Conservation (phyloP, 2,797 vertebrate species). For the Pangasius larnaudii region DNA sequence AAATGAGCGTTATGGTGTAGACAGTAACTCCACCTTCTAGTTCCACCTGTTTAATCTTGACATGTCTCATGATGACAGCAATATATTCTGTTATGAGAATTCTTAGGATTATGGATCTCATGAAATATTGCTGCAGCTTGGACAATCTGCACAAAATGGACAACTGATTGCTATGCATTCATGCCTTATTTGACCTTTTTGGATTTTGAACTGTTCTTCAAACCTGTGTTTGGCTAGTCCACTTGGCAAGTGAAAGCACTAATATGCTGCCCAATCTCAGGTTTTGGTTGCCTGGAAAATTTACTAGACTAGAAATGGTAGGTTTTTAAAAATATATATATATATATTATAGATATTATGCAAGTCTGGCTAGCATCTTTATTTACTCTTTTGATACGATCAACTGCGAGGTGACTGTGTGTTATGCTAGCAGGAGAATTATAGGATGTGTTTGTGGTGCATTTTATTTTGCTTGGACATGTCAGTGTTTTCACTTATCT, state of each 20-base stretch:
- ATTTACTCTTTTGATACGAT: not conserved
- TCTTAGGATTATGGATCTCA: not conserved
- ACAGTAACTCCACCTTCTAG: not conserved
- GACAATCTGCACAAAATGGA: not conserved
- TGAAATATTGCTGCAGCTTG: not conserved
- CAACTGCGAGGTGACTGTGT: too few relatives aligned
- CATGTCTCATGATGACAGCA: not conserved
- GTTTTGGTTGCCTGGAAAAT: not conserved
- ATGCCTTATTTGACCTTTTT: not conserved
- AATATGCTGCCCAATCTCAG: not conserved
- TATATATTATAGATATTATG: not conserved
- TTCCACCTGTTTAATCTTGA: not conserved
- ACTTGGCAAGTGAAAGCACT: not conserved
- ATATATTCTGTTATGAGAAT: not conserved
- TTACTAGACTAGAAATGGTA: not conserved
- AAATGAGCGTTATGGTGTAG: not conserved
- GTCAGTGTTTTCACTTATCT: not conserved
- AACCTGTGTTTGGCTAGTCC: not conserved
- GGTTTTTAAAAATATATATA: too few relatives aligned
- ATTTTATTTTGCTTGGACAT: not conserved
- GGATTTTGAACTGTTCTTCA: not conserved
- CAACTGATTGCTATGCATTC: not conserved
- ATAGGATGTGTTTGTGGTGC: not conserved
- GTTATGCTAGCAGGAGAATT: not conserved
- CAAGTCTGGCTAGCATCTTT: not conserved